A percentile compares a stretch with the other conserved stretches of the same genome.
phyloP scores from a whole-genome alignment of 2,888 invertebrate species.

The Eumerus sabulonum region DNA sequence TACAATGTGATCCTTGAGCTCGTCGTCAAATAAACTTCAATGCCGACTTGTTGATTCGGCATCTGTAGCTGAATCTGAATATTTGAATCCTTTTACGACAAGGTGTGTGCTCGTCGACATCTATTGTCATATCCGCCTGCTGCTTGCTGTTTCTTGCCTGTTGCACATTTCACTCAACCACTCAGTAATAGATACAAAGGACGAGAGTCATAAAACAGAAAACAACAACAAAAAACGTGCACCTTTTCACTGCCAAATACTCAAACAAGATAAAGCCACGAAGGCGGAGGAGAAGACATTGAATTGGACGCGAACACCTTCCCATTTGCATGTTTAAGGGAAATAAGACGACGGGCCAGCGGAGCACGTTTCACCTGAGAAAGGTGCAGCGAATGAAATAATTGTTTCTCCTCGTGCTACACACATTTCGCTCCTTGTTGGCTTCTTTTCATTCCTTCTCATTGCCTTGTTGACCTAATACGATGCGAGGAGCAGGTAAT shows the following conservation, averaged over 20 bases:
- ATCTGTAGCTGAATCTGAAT: too few species aligned
- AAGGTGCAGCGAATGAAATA: constrained; percentile 62
- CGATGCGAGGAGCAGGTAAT: constrained; percentile 35
- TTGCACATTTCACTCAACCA: constrained; percentile 43
- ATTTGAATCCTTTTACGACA: constrained; percentile 40
- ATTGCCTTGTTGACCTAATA: constrained; percentile 38
- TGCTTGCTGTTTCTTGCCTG: constrained; percentile 7
- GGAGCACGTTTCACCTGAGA: constrained; percentile 68
- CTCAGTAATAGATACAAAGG: constrained; percentile 40
- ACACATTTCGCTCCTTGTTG: constrained; percentile 1
- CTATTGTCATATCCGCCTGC: constrained; percentile 48
- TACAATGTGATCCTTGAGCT: constrained; percentile 22
- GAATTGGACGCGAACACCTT: constrained; percentile 56
- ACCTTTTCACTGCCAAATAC: constrained; percentile 36
- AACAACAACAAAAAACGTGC: constrained; percentile 13
- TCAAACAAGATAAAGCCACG: not conserved
- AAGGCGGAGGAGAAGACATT: constrained; percentile 13
- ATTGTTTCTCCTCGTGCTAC: constrained; percentile 46
- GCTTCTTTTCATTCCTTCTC: not conserved
- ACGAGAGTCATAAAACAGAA: constrained; percentile 11
- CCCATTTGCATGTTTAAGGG: constrained; percentile 66
- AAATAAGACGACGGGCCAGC: constrained; percentile 53
- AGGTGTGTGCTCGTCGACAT: constrained; percentile 12
- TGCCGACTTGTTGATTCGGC: constrained; percentile 31
- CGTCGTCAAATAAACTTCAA: constrained; percentile 16